Base-by-base conservation (phyloP, 1,140 invertebrate genomes). In the Apis florea region DNA sequence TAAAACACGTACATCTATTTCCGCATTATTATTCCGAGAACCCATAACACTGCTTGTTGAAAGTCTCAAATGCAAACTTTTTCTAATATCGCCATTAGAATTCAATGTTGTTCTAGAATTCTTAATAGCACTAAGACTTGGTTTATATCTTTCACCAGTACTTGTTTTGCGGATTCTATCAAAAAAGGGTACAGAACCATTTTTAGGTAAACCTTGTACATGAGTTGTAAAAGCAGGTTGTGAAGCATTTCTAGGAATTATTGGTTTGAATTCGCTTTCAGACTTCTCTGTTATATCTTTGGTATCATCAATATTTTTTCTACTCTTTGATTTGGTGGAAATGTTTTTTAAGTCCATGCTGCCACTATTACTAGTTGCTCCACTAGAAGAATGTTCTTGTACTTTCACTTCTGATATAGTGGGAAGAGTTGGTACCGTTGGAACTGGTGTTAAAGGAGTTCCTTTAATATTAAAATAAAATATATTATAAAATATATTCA, bases 131-230 rank as follows among this genome's bases (percentile, higher is more conserved):
- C 96, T 96, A 86, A 97, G 92, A 74, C 96, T 96, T 59, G 97
- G 96, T 89, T 97, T 96, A 89, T 95, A 97, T 88, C 96, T 95
- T 90, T 97, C 96, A 54, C 96, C 95, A 54, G 96, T 95, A 82
- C 96, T 97, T 4, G 96, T 96, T 91, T 97, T 97, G 17, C 97
- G 94, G 53, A 97, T 96, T 17, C 97, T 93, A 90, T 97, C 97
- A 91, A 98, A 98, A 87, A 97, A 97, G 4, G 97, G 97, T 67
- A 98, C 97, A 8, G 97, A 97, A 31, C 97, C 97, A 90, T 97
- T 98, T 92, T 98, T 98, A 68, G 97, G 97, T 86, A 98, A 94
- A 61, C 96, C 96, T 85, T 96, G 96, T 21, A 96, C 96, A 79
- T 97, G 96, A 24, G 96, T 95, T n/a, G 96, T 96, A 90, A 97